Evolutionary conservation across 2,888 invertebrate species (phyloP).

Genomic region (Panopea generosa): DNA sequence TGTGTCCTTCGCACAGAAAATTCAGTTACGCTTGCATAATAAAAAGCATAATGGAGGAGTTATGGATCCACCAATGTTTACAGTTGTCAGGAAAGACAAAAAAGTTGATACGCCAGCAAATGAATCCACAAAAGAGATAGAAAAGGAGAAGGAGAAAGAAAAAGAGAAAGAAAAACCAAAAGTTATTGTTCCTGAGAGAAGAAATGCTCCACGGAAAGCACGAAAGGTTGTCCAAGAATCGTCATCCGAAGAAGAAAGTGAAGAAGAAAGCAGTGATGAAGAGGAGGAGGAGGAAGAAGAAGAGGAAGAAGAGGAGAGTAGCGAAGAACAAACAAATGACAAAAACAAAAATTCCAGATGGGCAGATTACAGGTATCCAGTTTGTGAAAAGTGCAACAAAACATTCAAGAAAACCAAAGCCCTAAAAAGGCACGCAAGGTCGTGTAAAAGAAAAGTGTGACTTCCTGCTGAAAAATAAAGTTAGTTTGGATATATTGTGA

Average conservation of each 20-base stretch:
- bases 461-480: too few relatives aligned
- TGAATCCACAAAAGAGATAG: constrained; percentile 22
- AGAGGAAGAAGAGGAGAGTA: constrained; percentile 12
- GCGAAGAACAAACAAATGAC: constrained; percentile 10
- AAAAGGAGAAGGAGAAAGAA: constrained; percentile 5
- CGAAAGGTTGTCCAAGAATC: constrained; percentile 28
- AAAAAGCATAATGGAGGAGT: constrained; percentile 50
- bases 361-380: constrained; percentile 40
- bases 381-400: constrained; percentile 42
- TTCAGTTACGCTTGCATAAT: constrained; percentile 50
- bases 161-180: constrained; percentile 5
- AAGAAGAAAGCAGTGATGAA: constrained; percentile 2
- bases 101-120: constrained; percentile 3
- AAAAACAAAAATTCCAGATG: constrained; percentile 23
- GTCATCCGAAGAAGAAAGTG: neutral
- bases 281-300: neutral
- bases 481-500: too few relatives aligned
- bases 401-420: constrained; percentile 36
- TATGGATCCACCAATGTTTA: constrained; percentile 23
- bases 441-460: constrained; percentile 25
- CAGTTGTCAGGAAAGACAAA: too few relatives aligned
- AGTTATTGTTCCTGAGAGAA: constrained; percentile 33
- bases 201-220: constrained; percentile 44
- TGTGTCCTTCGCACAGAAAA: constrained; percentile 56
- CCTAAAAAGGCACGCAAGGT: constrained; percentile 27